phyloP scores from a whole-genome alignment of 1,140 invertebrate species.

The Melitaea cinxia region DNA sequence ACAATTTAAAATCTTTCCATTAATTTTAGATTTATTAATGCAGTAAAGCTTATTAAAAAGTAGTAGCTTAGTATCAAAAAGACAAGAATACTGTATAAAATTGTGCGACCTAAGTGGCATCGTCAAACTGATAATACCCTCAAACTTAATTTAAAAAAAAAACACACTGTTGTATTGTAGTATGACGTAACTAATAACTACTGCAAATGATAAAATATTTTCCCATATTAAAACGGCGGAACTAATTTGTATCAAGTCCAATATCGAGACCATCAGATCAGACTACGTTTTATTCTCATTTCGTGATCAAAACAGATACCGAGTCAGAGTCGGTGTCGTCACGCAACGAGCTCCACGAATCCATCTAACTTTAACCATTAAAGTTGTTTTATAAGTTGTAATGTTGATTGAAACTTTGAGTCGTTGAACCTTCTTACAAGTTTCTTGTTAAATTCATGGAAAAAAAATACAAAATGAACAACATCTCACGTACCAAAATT shows the following conservation, averaged over 20 bases:
- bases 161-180: no score
- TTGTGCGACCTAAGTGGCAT: no score
- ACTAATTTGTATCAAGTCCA: constrained; percentile 10
- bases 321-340: constrained; percentile 8
- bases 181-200: no score
- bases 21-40: no score
- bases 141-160: no score
- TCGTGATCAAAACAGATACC: constrained; percentile 4
- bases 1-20: no score
- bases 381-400: constrained; percentile 5
- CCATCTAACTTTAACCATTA: constrained; percentile 19
- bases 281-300: constrained; percentile 16
- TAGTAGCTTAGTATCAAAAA: no score
- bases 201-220: neutral
- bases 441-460: neutral
- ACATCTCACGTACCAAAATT: no score
- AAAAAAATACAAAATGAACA: no score
- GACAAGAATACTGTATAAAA: no score
- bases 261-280: constrained; percentile 8
- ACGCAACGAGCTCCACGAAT: constrained; percentile 7
- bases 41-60: no score
- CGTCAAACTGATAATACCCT: no score
- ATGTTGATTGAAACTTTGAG: constrained; percentile 15
- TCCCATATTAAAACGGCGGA: neutral
- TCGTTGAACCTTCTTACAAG: constrained; percentile 25